Percentiles rank a stretch among this genome's conserved stretches.
Conservation (phyloP, 2,888 invertebrate species). For the Apocheima hispidaria region DNA sequence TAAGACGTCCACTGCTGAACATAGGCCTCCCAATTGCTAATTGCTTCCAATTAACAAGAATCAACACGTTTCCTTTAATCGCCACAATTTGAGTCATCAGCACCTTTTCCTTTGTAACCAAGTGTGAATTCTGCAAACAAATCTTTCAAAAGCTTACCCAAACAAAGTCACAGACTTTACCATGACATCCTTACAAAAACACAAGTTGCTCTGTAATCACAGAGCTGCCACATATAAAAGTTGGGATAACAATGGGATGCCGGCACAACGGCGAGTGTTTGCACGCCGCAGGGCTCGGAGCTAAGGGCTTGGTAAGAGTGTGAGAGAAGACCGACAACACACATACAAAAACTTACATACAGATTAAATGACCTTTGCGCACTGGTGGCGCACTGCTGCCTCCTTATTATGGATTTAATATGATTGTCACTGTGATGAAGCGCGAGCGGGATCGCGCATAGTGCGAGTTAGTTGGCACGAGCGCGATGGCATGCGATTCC, state of each 20-base stretch:
- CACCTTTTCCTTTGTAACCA: neutral
- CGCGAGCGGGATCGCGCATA: too few species aligned
- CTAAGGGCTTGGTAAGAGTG: constrained; percentile 23
- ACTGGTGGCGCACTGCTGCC: too few species aligned
- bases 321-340: constrained; percentile 20
- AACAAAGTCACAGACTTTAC: constrained; percentile 13
- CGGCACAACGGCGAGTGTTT: constrained; percentile 53
- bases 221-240: constrained; percentile 54
- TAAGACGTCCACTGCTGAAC: too few species aligned
- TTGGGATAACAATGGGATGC: constrained; percentile 58
- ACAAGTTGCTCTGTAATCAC: constrained; percentile 53
- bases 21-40: too few species aligned
- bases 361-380: too few species aligned
- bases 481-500: too few species aligned
- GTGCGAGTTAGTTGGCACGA: too few species aligned
- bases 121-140: neutral
- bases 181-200: constrained; percentile 49
- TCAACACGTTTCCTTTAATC: neutral
- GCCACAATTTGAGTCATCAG: too few species aligned
- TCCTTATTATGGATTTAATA: too few species aligned
- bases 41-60: neutral
- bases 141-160: constrained; percentile 3
- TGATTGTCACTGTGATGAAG: too few species aligned
- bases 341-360: neutral
- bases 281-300: constrained; percentile 44